A percentile compares a stretch with the other conserved stretches of the same genome.
These are phyloP conservation scores for Sphaerophoria rueppellii DNA, from an alignment of 2,888 invertebrate species.

Conservation along the genomic window DNA sequence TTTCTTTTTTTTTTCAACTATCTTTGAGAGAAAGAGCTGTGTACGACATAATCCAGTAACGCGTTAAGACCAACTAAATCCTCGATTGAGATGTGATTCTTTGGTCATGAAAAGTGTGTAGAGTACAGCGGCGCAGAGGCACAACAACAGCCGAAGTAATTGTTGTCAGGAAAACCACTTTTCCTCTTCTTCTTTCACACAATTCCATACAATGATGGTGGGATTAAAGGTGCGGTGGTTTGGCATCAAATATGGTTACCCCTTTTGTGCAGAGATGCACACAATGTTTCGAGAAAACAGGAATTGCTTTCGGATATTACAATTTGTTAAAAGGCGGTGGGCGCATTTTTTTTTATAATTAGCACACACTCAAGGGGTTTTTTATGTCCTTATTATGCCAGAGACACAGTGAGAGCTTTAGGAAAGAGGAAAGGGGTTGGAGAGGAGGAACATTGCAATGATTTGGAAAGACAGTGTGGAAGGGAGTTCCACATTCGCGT, in stretches of 20 bases:
- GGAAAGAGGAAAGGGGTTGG: too few relatives aligned
- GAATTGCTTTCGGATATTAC: too few relatives aligned
- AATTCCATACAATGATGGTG: constrained; percentile 20
- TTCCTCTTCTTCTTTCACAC: constrained; percentile 50
- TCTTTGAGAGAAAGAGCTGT: constrained; percentile 8
- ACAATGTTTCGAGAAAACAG: not conserved
- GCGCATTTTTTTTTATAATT: too few relatives aligned
- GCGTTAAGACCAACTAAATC: constrained; percentile 64
- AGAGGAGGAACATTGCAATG: too few relatives aligned
- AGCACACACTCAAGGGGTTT: too few relatives aligned
- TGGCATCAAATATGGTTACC: not conserved
- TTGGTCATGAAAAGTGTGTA: constrained; percentile 33
- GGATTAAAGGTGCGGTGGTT: constrained; percentile 18
- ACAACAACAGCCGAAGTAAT: constrained; percentile 17
- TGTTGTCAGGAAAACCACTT: constrained; percentile 49
- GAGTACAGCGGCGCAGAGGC: constrained; percentile 28
- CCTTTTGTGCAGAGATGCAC: not conserved
- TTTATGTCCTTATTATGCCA: too few relatives aligned
- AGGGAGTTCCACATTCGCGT: too few relatives aligned
- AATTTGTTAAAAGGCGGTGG: too few relatives aligned
- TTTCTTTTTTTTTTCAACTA: not conserved
- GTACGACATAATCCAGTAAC: constrained; percentile 61
- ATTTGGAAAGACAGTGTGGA: too few relatives aligned
- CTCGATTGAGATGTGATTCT: constrained; percentile 41
- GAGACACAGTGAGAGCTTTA: too few relatives aligned